Evolutionary conservation across 1,140 invertebrate genomes (phyloP).

Genomic region (Saccostrea echinata): DNA sequence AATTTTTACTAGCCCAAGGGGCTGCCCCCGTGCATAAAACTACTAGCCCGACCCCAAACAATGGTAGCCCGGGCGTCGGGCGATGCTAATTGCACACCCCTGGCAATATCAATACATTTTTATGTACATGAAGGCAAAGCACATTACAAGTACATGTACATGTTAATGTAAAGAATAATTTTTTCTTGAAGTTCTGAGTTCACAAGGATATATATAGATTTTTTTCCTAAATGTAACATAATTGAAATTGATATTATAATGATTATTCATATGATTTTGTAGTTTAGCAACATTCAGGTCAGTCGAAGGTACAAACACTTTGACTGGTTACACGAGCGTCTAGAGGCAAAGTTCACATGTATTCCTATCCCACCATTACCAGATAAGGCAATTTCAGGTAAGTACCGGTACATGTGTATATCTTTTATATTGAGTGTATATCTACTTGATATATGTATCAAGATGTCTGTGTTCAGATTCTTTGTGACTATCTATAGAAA

Average conservation of each 20-base stretch:
- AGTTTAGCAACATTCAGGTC: conserved; percentile 95
- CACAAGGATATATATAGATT: background rate
- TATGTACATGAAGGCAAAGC: too few species aligned
- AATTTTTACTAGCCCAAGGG: too few species aligned
- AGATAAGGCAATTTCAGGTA: conserved; percentile 97
- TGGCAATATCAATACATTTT: too few species aligned
- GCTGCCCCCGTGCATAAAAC: too few species aligned
- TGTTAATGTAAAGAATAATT: too few species aligned
- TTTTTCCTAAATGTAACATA: too few species aligned
- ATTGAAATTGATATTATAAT: too few species aligned
- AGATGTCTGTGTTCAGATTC: background rate
- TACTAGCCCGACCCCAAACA: too few species aligned
- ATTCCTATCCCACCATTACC: conserved; percentile 97
- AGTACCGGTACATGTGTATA: conserved; percentile 27
- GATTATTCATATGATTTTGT: conserved; percentile 64
- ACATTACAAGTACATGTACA: too few species aligned
- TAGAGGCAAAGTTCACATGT: conserved; percentile 95
- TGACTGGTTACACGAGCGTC: conserved; percentile 97
- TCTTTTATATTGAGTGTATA: background rate
- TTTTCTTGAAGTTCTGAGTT: background rate
- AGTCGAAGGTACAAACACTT: conserved; percentile 99
- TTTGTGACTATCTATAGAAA: too few species aligned
- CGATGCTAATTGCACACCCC: too few species aligned
- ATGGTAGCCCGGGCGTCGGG: too few species aligned
- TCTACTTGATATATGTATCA: background rate